Conservation (phyloP, 2,888 invertebrate genomes). For the Macrophya alboannulata region DNA sequence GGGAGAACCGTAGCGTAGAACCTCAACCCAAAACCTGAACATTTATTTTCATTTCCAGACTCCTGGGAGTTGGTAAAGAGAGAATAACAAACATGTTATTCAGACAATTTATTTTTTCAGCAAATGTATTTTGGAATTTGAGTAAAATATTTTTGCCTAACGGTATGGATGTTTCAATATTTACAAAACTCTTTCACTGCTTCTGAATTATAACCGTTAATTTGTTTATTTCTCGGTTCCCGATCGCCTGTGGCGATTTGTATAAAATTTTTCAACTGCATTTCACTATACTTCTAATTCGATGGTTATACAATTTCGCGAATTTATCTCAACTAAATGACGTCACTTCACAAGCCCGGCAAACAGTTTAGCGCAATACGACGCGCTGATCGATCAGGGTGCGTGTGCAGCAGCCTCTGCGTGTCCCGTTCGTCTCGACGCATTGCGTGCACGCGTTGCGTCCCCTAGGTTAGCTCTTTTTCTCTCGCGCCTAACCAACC, state of each 20-base stretch:
- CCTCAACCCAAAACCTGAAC: slow-evolving; percentile 35
- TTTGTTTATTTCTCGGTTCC: neutral
- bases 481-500: slow-evolving; percentile 30
- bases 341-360: slow-evolving; percentile 32
- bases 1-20: neutral
- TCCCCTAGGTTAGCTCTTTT: slow-evolving; percentile 44
- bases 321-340: neutral
- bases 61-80: slow-evolving; percentile 32
- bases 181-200: neutral
- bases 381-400: slow-evolving; percentile 69
- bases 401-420: slow-evolving; percentile 68
- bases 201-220: neutral
- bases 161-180: slow-evolving; percentile 1
- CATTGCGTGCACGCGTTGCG: slow-evolving; percentile 51
- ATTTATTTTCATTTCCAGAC: slow-evolving; percentile 41
- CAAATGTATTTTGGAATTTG: neutral
- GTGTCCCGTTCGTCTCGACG: slow-evolving; percentile 59
- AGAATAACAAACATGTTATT: slow-evolving; percentile 40
- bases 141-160: neutral
- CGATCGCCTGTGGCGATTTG: neutral
- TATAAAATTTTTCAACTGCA: neutral
- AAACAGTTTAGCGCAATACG: slow-evolving; percentile 51
- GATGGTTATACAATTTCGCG: neutral
- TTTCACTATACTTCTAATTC: neutral
- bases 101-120: slow-evolving; percentile 12